phyloP scores from a whole-genome alignment of 1,140 invertebrate species.

The Atta cephalotes region DNA sequence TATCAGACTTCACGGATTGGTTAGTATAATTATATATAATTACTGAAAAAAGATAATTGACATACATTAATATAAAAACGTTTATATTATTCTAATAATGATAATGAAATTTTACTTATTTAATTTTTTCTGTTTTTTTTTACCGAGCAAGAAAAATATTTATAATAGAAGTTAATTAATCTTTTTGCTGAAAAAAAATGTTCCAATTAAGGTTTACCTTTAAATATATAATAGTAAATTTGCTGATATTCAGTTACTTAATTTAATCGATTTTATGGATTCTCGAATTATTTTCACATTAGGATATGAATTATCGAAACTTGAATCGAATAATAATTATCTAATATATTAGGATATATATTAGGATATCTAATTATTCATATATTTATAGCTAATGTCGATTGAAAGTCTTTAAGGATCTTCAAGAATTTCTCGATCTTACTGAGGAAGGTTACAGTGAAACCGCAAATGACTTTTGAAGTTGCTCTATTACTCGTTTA shows the following conservation, averaged over 20 bases:
- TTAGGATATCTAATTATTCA: constrained; percentile 8
- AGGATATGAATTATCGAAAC: background rate
- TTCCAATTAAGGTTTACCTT: background rate
- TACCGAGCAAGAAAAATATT: background rate
- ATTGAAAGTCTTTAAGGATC: background rate
- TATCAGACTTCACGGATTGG: background rate
- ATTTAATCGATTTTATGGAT: background rate
- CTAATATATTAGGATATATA: background rate
- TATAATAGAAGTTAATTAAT: background rate
- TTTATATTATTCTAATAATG: constrained; percentile 5
- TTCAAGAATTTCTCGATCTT: background rate
- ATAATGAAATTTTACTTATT: background rate
- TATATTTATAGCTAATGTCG: background rate
- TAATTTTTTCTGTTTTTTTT: background rate
- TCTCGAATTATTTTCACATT: background rate
- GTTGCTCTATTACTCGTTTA: constrained; percentile 12
- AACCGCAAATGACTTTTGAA: constrained; percentile 22
- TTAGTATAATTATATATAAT: background rate
- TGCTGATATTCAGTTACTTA: background rate
- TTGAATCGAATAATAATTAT: background rate
- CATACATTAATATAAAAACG: background rate
- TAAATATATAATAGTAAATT: background rate
- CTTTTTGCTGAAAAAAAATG: background rate
- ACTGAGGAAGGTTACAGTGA: background rate
- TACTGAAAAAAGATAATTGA: background rate